A percentile compares a stretch with the other conserved stretches of the same genome.
These are phyloP conservation scores for Calliphora vicina DNA, from an alignment of 1,140 invertebrate species.

Conservation along the genomic window DNA sequence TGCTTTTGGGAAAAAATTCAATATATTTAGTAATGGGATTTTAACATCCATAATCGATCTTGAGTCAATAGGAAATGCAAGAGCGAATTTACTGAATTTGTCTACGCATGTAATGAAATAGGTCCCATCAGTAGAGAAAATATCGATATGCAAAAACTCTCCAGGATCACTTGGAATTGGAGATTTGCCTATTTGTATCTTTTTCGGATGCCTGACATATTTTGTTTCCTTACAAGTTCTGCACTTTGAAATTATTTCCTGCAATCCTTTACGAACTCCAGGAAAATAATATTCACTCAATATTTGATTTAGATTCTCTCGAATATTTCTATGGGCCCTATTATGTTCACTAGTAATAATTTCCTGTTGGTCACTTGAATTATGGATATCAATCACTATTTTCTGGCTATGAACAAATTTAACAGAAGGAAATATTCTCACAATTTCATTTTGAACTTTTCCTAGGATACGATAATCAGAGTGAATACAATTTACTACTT, in stretches of 20 bases:
- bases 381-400: not conserved
- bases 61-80: not conserved
- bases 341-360: constrained; percentile 20
- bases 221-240: constrained; percentile 16
- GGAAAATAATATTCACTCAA: constrained; percentile 20
- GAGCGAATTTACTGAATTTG: not conserved
- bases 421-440: not conserved
- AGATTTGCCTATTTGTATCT: not conserved
- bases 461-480: constrained; percentile 16
- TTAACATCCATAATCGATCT: not conserved
- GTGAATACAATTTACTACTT: constrained; percentile 27
- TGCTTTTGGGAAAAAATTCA: not conserved
- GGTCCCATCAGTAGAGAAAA: not conserved
- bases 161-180: not conserved
- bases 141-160: not conserved
- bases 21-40: not conserved
- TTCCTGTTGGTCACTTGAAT: constrained; percentile 12
- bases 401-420: not conserved
- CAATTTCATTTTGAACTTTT: constrained; percentile 23
- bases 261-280: not conserved
- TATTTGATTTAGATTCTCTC: constrained; percentile 25
- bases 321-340: constrained; percentile 21
- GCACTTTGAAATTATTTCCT: not conserved
- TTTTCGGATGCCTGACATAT: not conserved
- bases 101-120: not conserved